Evolutionary conservation across 2,113 vertebrate genomes (phyloP).

Genomic region (Chloropsis hardwickii): DNA sequence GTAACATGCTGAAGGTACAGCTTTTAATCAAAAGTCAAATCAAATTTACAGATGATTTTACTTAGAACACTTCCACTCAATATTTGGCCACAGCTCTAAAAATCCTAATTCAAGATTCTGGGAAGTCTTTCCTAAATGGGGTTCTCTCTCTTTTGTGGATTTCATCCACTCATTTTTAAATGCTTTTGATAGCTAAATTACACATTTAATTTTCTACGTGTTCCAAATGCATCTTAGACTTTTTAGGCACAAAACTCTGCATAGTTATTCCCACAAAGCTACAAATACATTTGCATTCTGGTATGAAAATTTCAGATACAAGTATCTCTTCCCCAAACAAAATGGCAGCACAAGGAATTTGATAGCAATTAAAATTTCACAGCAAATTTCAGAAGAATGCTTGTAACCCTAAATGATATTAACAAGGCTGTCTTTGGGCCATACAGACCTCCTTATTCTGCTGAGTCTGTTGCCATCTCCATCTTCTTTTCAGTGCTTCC

Average conservation of each 20-base stretch:
- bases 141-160: not conserved
- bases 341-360: not conserved
- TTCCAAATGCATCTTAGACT: not conserved
- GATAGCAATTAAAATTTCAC: not conserved
- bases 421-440: not conserved
- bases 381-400: not conserved
- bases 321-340: not conserved
- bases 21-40: not conserved
- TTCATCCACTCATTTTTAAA: not conserved
- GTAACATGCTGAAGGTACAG: not conserved
- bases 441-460: constrained; percentile 95
- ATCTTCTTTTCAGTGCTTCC: constrained; percentile 92
- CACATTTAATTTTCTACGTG: not conserved
- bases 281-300: not conserved
- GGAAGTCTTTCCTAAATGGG: not conserved
- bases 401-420: not conserved
- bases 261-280: not conserved
- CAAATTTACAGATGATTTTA: not conserved
- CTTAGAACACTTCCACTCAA: not conserved
- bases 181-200: not conserved
- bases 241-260: not conserved
- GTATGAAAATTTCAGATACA: not conserved
- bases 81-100: not conserved
- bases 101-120: not conserved
- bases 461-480: constrained; percentile 98